A percentile compares a stretch with the other conserved stretches of the same genome.
Conservation (phyloP, 2,888 invertebrate genomes). For the Cacoxenus indagator region DNA sequence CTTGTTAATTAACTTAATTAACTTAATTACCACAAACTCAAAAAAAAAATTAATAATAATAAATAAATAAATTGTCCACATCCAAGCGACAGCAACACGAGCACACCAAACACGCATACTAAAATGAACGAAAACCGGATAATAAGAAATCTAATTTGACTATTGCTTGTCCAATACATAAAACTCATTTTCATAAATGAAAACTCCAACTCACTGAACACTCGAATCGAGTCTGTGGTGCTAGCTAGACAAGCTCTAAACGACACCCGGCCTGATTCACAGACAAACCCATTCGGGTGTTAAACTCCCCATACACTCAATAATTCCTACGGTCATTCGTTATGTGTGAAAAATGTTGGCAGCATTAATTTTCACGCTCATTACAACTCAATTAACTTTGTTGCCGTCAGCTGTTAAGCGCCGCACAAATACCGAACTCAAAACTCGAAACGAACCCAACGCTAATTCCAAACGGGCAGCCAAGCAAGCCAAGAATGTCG, state of each 20-base stretch:
- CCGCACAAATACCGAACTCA: conserved; percentile 1
- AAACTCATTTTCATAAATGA: too few species aligned
- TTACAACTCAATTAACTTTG: conserved; percentile 58
- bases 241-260: background rate
- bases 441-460: conserved; percentile 23
- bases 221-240: background rate
- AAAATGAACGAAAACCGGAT: too few species aligned
- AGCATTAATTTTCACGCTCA: conserved; percentile 64
- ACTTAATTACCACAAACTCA: too few species aligned
- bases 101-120: too few species aligned
- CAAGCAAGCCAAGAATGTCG: conserved; percentile 1
- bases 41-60: too few species aligned
- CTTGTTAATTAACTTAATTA: too few species aligned
- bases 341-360: conserved; percentile 63
- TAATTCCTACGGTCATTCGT: background rate
- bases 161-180: too few species aligned
- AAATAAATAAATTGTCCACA: too few species aligned
- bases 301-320: background rate
- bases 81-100: too few species aligned
- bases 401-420: conserved; percentile 10
- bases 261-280: background rate
- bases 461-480: conserved; percentile 49
- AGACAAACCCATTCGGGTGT: background rate
- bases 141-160: too few species aligned
- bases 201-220: background rate